Evolutionary conservation across 2,797 vertebrate species (phyloP).

Genomic region (Hylomyscus alleni): DNA sequence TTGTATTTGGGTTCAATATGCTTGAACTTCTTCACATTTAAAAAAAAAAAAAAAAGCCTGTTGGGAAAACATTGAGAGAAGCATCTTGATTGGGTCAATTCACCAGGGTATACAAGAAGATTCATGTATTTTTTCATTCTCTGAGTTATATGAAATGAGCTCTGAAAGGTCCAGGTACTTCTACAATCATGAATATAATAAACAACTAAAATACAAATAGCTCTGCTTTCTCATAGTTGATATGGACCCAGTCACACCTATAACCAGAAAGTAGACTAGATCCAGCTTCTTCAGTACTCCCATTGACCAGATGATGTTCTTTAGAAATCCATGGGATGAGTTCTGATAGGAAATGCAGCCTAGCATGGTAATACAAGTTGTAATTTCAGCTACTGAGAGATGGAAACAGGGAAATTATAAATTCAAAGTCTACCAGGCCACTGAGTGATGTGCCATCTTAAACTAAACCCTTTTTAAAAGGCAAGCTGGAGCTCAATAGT

Average conservation of each 20-base stretch:
- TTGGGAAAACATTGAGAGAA: constrained; percentile 77
- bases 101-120: constrained; percentile 62
- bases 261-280: neutral
- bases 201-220: constrained; percentile 65
- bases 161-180: constrained; percentile 78
- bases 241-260: neutral
- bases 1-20: constrained; percentile 78
- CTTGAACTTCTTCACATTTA: constrained; percentile 76
- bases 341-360: constrained; percentile 37
- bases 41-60: constrained; percentile 73
- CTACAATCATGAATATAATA: constrained; percentile 82
- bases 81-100: constrained; percentile 77
- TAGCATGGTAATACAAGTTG: neutral
- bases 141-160: constrained; percentile 83
- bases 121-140: constrained; percentile 84
- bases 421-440: neutral
- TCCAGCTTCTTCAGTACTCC: neutral
- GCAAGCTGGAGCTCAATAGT: neutral
- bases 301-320: neutral
- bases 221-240: neutral
- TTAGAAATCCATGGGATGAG: neutral
- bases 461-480: neutral
- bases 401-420: neutral
- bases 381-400: neutral
- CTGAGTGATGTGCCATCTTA: neutral